Evolutionary conservation across 2,888 invertebrate genomes (phyloP), one percentile per base, ranked within the genome.

Genomic region (Archips xylosteana): DNA sequence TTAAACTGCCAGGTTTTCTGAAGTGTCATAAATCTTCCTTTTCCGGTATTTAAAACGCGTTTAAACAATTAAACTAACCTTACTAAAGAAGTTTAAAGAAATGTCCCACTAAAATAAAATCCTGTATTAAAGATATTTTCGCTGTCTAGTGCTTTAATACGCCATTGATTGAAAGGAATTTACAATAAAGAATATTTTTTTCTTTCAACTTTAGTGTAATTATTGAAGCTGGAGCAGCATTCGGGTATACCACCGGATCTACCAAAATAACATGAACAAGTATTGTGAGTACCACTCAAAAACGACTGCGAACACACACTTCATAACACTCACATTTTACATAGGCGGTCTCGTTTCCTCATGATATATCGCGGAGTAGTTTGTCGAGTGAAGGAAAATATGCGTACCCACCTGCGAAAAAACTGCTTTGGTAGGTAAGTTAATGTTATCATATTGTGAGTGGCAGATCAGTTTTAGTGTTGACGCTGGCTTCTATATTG

Each of bases 131-230:
- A 54, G n/a, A 39, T 51, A 34, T 8, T 10, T 49, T 9, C n/a
- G n/a, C 12, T 12, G 10, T 32, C 47, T 36, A 57, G 34, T 36
- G 76, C 78, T 82, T 78, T 78, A 76, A 79, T 82, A 82, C 75
- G 73, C 75, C 81, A 81, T 78, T 80, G 81, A 62, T 74, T 64
- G 75, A 71, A 80, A 78, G 69, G 71, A 78, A 66, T 75, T 78
- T 62, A 78, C 74, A 81, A 79, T 80, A 81, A 83, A 81, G 79
- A 77, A 12, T 45, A 15, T 78, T 4, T 85, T 85, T 87, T 88
- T 89, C 81, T 89, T 87, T 87, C 80, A 87, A 85, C 84, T 89
- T 84, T 89, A 91, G 90, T 86, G 82, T 88, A 87, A 87, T 83
- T 79, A 80, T 82, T 81, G 86, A 87, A 85, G 87, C 87, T 80